Evolutionary conservation across 2,888 invertebrate species (phyloP).

Genomic region (Yponomeuta plumbellus): DNA sequence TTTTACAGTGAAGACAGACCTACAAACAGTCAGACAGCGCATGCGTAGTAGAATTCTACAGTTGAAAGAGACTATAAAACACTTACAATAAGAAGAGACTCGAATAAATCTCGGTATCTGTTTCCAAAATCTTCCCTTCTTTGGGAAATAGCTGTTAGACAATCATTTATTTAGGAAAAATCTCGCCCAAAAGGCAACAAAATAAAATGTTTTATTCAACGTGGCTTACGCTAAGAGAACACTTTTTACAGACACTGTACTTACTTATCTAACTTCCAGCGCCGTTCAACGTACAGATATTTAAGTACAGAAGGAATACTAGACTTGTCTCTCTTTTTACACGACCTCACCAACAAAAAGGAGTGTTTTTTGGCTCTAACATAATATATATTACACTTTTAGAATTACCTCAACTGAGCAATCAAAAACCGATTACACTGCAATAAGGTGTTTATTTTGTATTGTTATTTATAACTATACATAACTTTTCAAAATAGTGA

Average conservation of each 20-base stretch:
- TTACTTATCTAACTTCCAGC: neutral
- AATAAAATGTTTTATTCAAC: constrained; percentile 2
- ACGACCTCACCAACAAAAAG: no score
- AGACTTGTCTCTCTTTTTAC: neutral
- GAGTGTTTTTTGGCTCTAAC: no score
- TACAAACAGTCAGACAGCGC: no score
- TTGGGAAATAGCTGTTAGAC: neutral
- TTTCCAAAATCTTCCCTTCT: neutral
- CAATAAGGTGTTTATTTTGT: no score
- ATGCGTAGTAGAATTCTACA: no score
- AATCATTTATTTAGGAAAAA: constrained; percentile 4
- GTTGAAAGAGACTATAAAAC: no score
- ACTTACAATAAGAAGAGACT: neutral
- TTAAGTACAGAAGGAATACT: neutral
- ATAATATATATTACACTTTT: no score
- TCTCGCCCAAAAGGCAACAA: neutral
- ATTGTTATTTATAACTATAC: no score
- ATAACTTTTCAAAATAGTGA: no score
- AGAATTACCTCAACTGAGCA: no score
- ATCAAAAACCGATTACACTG: no score
- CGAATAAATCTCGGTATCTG: neutral
- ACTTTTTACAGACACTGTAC: neutral
- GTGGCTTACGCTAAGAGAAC: neutral
- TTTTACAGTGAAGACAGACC: no score
- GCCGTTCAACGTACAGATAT: neutral